Evolutionary conservation across 2,113 vertebrate genomes (phyloP), one percentile per base, ranked within the genome.

Genomic region (Polypterus bichir): DNA sequence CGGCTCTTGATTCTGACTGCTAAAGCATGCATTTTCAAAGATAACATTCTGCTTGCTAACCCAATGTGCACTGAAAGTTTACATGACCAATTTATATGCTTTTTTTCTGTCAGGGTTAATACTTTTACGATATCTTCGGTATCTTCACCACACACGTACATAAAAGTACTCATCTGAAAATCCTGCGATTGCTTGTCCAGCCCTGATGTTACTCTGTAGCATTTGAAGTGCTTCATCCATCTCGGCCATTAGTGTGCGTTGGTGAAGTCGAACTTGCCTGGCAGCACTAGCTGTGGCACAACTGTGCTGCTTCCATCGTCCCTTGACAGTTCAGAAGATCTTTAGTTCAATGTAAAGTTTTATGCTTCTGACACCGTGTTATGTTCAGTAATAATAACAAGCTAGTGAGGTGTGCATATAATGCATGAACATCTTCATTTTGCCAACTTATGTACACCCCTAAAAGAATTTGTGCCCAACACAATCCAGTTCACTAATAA

Each of bases 1-100:
- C 1, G 59, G 61, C 46, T 69, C 48, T 44, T 69, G 67, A 7
- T 44, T 65, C 3, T 49, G n/a, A 3, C 49, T 10, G 46, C 62
- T 67, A n/a, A 67, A 62, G 9, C 51, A 4, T 62, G 56, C 68
- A 45, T 51, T 59, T 53, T 70, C 68, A 55, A 49, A 69, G 8
- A 69, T 69, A 0, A 69, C 44, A 47, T 69, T 69, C 7, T 61
- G 3, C 52, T 69, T 69, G 6, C 60, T 62, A n/a, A 67, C 5
- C 47, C 57, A 69, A 5, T 62, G 67, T 46, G 6, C 11, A 3
- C 47, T 27, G 46, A 8, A 65, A 62, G 4, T 51, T 65, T 2
- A 59, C 44, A 3, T 70, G 4, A 62, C 65, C 3, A 10, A 4
- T 3, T 59, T 49, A 9, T 69, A 69, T 54, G 6, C 49, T 44